Base-by-base conservation (phyloP, 2,888 invertebrate genomes). In the Meiosimyza platycephala region DNA sequence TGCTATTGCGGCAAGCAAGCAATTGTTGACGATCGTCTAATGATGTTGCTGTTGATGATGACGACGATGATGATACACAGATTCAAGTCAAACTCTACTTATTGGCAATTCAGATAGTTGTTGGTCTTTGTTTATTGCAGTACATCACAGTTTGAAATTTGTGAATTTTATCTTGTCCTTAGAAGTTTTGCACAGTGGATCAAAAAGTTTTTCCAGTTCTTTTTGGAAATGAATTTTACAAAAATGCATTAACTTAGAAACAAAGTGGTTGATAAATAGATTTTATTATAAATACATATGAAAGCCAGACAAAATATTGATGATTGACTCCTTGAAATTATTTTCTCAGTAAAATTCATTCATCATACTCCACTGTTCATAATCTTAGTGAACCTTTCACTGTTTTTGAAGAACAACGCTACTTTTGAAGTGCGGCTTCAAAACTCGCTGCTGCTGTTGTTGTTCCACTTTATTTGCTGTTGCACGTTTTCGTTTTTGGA, bases 401-500 rank as follows among this genome's bases (percentile, higher is more conserved):
- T 64, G 22, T 22, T 13, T 64, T 51, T 64, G 64, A 64, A 64
- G 64, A 51, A 64, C 64, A 40, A 40, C 40, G 40, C 40, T 62
- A 47, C 40, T 62, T 40, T 64, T 51, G 22, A 51, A 64, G 64
- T 51, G 22, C 50, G 64, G 64, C 64, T 64, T 55, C 22, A 11
- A 40, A 40, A 40, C 40, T 40, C 40, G 40, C 40, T 40, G 40
- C 40, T 40, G 40, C 33, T 40, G 40, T 48, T 63, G 63, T 48
- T 63, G 64, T 64, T 64, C 64, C 51, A 64, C 50, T 64, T 64
- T 64, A 28, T 48, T 51, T 18, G 50, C n/a, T 51, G 64, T 64
- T 64, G 64, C 64, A 64, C 64, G 64, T 64, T 64, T 64, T 64
- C 64, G 48, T 60, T 60, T 60, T 60, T 22, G 51, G 47, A 16